A percentile compares a stretch with the other conserved stretches of the same genome.
Evolutionary conservation across 2,113 vertebrate genomes (phyloP).

Genomic region (Reinhardtius hippoglossoides): DNA sequence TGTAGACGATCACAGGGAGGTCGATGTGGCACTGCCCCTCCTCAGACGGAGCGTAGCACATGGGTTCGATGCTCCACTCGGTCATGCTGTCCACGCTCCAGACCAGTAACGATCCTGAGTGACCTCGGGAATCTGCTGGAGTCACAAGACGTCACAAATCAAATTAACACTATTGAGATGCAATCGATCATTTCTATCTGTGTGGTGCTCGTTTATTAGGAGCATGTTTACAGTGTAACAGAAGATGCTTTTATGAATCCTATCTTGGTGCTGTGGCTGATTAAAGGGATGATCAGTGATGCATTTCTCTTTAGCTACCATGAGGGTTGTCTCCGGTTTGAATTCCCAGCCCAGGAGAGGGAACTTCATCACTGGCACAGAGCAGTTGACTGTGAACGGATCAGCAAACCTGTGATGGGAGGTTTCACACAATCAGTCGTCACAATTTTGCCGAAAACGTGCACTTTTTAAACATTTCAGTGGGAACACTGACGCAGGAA

Average conservation of each 20-base stretch:
- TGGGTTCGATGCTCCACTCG: conserved; percentile 42
- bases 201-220: too few relatives aligned
- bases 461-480: too few relatives aligned
- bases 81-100: conserved; percentile 63
- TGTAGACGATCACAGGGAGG: conserved; percentile 59
- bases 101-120: not conserved
- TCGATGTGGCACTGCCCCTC: not conserved
- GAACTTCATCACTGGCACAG: not conserved
- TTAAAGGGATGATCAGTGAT: not conserved
- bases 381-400: conserved; percentile 69
- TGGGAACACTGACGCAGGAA: too few relatives aligned
- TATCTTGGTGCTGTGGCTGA: too few relatives aligned
- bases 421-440: not conserved
- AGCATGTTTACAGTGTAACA: too few relatives aligned
- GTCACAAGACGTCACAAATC: not conserved
- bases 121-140: accelerated
- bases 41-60: conserved; percentile 36
- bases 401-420: conserved; percentile 64
- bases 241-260: too few relatives aligned
- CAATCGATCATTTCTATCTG: too few relatives aligned
- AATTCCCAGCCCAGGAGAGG: conserved; percentile 41
- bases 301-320: not conserved
- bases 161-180: too few relatives aligned
- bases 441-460: too few relatives aligned
- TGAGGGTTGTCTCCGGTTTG: conserved; percentile 19